Percentiles rank a stretch among this genome's conserved stretches.
Conservation (phyloP, 2,797 vertebrate genomes). For the Aldrovandia affinis region DNA sequence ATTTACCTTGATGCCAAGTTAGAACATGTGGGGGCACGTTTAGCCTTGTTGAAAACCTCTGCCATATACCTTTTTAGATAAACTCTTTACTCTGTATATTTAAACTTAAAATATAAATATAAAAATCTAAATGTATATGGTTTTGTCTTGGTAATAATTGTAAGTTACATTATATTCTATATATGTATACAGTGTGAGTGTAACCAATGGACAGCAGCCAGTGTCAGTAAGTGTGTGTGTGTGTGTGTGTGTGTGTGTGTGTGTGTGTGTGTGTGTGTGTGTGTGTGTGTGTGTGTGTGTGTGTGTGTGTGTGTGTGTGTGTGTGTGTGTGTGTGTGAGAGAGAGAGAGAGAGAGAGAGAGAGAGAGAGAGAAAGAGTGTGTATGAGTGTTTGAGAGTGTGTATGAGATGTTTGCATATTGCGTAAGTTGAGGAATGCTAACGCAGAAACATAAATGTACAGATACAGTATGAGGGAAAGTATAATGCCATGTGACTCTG, state of each 20-base stretch:
- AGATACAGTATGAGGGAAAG: not conserved
- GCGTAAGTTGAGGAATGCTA: not conserved
- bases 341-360: not conserved
- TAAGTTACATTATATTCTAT: too few relatives aligned
- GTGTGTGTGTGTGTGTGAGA: not conserved
- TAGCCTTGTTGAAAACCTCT: not conserved
- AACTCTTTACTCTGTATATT: not conserved
- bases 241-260: not conserved
- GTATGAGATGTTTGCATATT: not conserved
- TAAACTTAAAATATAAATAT: too few relatives aligned
- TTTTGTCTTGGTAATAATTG: too few relatives aligned
- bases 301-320: conserved; percentile 3
- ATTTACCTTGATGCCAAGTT: not conserved
- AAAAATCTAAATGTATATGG: too few relatives aligned
- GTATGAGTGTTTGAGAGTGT: too few relatives aligned
- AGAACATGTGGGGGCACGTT: not conserved
- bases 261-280: conserved; percentile 22
- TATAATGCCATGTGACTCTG: not conserved
- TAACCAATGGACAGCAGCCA: too few relatives aligned
- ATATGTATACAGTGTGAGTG: too few relatives aligned
- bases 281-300: not conserved
- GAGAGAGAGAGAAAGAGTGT: not conserved
- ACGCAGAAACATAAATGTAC: not conserved
- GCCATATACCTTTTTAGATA: not conserved
- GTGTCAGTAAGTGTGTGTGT: too few relatives aligned